Base-by-base conservation (phyloP, 1,140 invertebrate genomes). In the Archivesica marissinica region DNA sequence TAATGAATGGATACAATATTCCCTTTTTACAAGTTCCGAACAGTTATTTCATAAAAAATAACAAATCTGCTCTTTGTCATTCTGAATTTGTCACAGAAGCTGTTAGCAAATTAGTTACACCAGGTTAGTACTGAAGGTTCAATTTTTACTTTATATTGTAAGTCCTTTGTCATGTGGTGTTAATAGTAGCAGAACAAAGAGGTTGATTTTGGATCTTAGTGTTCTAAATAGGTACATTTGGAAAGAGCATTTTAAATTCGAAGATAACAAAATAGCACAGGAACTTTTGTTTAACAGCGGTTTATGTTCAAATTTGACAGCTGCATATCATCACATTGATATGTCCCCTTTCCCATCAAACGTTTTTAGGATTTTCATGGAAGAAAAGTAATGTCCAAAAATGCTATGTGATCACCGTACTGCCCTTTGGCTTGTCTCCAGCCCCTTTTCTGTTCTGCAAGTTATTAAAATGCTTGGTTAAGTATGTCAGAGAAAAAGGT, bases 121-220 rank as follows among this genome's bases (percentile, higher is more conserved):
- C 56, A 9, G 17, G 25, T 59, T 23, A 59, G 56, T 59, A 28
- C 25, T 59, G 25, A 25, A 59, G 25, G 56, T 17, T 7, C 56
- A 13, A n/a, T 59, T 59, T 59, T 17, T n/a, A 9, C 56, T 25
- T 28, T 59, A 28, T 23, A n/a, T 59, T 17, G 56, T 59, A n/a
- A 59, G 25, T 23, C 25, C 25, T 7, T 23, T n/a, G 7, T 59
- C 25, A 23, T 7, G 7, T n/a, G 7, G 9, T 9, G 17, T 28
- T 23, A 59, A n/a, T 59, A 59, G 25, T 59, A 28, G 7, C 23
- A 23, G 25, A n/a, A n/a, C n/a, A n/a, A n/a, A n/a, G n/a, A n/a
- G n/a, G n/a, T n/a, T n/a, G n/a, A n/a, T n/a, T n/a, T 83, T 87
- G 50, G 70, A 85, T 77, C 59, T 35, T 47, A 54, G 56, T 59